phyloP scores from a whole-genome alignment of 2,113 vertebrate genomes.

The Gymnarchus niloticus region DNA sequence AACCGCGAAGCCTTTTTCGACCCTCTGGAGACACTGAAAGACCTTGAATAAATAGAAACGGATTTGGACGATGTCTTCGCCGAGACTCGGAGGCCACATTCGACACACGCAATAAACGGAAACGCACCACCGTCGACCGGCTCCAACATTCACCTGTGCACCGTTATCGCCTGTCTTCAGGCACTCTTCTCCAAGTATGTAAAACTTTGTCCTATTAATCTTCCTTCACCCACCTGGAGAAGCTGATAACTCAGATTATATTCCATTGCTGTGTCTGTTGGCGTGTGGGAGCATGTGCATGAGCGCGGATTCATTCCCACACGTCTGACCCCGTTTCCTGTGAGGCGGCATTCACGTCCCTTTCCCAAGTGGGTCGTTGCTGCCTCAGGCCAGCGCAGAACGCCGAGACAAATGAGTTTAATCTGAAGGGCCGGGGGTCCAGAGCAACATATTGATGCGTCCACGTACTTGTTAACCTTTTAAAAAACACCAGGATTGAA shows the following conservation, averaged over 20 bases:
- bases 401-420: constrained; percentile 25
- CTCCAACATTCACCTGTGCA: not conserved
- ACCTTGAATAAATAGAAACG: constrained; percentile 26
- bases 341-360: not conserved
- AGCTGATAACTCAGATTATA: constrained; percentile 17
- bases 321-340: not conserved
- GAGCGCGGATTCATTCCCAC: not conserved
- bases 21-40: constrained; percentile 15
- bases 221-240: constrained; percentile 17
- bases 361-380: not conserved
- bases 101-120: not conserved
- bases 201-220: constrained; percentile 16
- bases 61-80: constrained; percentile 28
- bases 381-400: not conserved
- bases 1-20: constrained; percentile 6
- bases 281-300: not conserved
- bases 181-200: constrained; percentile 2
- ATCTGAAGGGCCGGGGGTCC: not conserved
- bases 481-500: constrained; percentile 17
- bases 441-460: constrained; percentile 1
- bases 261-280: not conserved
- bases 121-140: not conserved
- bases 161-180: constrained; percentile 12
- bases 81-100: not conserved
- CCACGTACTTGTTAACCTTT: constrained; percentile 20